Evolutionary conservation across 2,888 invertebrate genomes (phyloP).

Genomic region (Habrosyne pyritoides): DNA sequence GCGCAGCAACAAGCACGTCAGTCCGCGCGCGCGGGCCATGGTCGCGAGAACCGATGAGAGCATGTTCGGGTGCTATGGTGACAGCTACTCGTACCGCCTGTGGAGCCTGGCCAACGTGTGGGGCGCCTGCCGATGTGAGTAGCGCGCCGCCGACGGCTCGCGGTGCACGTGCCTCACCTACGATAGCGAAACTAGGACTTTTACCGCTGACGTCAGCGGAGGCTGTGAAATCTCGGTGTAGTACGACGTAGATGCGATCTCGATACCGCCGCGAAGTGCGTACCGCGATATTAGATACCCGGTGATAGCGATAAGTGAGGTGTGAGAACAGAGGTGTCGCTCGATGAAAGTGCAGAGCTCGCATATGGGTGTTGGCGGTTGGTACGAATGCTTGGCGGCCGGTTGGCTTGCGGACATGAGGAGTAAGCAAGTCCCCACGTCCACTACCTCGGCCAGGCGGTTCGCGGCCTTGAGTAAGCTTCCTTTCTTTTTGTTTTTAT

Average conservation of each 20-base stretch:
- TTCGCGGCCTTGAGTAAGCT: constrained; percentile 82
- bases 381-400: constrained; percentile 79
- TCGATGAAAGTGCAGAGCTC: constrained; percentile 79
- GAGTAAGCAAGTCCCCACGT: constrained; percentile 82
- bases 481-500: constrained; percentile 78
- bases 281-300: constrained; percentile 39
- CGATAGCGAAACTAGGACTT: constrained; percentile 44
- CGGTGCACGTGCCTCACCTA: constrained; percentile 34
- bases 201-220: constrained; percentile 63
- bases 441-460: constrained; percentile 82
- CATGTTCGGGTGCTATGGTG: constrained; percentile 89
- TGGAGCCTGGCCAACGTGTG: constrained; percentile 91
- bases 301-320: constrained; percentile 53
- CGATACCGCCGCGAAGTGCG: constrained; percentile 52
- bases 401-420: constrained; percentile 81
- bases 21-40: constrained; percentile 87
- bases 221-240: constrained; percentile 63
- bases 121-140: constrained; percentile 90
- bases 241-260: constrained; percentile 56
- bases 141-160: constrained; percentile 55
- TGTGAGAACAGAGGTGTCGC: constrained; percentile 66
- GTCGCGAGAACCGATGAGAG: constrained; percentile 92
- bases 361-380: constrained; percentile 81
- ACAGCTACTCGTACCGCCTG: constrained; percentile 90
- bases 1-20: constrained; percentile 68